phyloP scores from a whole-genome alignment of 2,113 vertebrate genomes.

The Engystomops pustulosus region DNA sequence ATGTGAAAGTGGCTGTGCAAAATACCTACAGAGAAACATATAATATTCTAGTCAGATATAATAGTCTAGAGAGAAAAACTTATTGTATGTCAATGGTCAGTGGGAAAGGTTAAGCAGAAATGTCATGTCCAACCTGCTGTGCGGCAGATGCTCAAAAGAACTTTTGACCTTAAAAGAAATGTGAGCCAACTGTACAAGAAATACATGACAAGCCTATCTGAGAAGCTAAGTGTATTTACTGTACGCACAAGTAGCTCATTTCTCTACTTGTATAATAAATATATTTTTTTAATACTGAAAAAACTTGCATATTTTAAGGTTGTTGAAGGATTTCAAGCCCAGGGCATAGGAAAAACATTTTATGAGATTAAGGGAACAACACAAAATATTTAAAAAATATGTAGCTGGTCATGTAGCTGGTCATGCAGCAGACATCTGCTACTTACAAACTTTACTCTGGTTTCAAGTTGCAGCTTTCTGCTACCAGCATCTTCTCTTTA shows the following conservation, averaged over 20 bases:
- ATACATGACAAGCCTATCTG: background rate
- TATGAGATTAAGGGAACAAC: background rate
- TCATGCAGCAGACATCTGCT: too few species aligned
- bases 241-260: background rate
- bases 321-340: background rate
- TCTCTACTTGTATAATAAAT: background rate
- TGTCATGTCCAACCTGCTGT: conserved; percentile 17
- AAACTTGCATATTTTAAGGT: too few species aligned
- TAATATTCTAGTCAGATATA: background rate
- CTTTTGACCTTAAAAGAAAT: conserved; percentile 13
- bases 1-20: background rate
- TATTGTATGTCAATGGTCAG: background rate
- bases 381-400: too few species aligned
- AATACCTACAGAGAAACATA: background rate
- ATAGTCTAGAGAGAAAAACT: background rate
- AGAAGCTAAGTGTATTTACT: background rate
- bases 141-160: conserved; percentile 4
- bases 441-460: too few species aligned
- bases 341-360: background rate
- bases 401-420: too few species aligned
- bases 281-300: too few species aligned
- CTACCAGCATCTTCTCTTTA: too few species aligned
- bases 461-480: too few species aligned
- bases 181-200: background rate
- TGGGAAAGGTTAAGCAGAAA: conserved; percentile 22